Evolutionary conservation across 2,888 invertebrate species (phyloP), one percentile per base, ranked within the genome.

Genomic region (Andricus curvator): DNA sequence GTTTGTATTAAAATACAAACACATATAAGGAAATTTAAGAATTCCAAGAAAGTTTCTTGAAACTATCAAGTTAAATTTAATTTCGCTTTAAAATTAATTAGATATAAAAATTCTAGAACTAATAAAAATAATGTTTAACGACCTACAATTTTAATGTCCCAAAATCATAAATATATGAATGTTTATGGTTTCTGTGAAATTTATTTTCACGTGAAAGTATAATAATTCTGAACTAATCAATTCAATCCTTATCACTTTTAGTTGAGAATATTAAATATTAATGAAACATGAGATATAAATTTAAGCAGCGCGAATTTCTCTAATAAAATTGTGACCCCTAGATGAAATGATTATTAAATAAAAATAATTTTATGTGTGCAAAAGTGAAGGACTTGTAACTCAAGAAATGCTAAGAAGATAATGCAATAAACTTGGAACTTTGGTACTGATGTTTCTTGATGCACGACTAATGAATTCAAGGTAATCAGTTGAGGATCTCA

Each of bases 261-360:
- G 4, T 56, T n/a, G 56, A 56, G 9, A 56, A 56, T 56, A 56
- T 56, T 56, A 48, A 48, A 17, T 48, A 56, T 56, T 56, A n/a
- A n/a, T 56, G 56, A 56, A 56, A 56, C n/a, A 56, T 56, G 56
- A n/a, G 48, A 25, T 2, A 70, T 51, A n/a, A 33, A 74, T 74
- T 37, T 33, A 56, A 33, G 74, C 22, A 51, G 74, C 56, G 33
- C 74, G 74, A 51, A 51, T 74, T 74, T 74, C 56, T 29, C 56
- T n/a, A 56, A 56, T 74, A 74, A 74, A 37, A 29, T 56, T 22
- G 13, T 74, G 51, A 25, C 13, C 56, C 56, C 51, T 13, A 56
- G 56, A 56, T 56, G 15, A 33, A 33, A 74, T 48, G 48, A 15
- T 13, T 6, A 41, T 25, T 6, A n/a, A 70, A 22, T 25, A 22